Evolutionary conservation across 2,888 invertebrate genomes (phyloP), one percentile per base, ranked within the genome.

Genomic region (Clistopyga incitator): DNA sequence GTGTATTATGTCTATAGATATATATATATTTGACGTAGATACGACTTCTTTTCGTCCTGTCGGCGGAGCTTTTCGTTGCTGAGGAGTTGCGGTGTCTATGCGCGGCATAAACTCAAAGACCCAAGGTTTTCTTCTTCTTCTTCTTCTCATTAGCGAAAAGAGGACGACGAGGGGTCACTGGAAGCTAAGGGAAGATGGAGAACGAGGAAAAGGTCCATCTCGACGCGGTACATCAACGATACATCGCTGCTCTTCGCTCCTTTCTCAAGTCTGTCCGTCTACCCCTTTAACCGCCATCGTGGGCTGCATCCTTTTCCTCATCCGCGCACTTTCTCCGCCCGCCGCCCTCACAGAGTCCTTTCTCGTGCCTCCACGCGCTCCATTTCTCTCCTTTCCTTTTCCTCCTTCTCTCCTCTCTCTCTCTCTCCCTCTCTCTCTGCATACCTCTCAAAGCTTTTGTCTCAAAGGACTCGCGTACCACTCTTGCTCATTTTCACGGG

Each of bases 401-500:
- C 72, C 80, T n/a, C n/a, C n/a, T n/a, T n/a, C n/a, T n/a, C n/a
- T n/a, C n/a, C 72, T 76, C 56, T 56, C 25, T 6, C 29, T 29
- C 20, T 29, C 29, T 29, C 25, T 29, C 59, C 0, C 59, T 80
- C 56, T 68, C 45, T 78, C 61, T 42, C 25, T 45, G 20, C 52
- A 34, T 54, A 56, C 50, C 74, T 89, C 88, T 88, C 88, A 82
- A 85, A 86, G 88, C 91, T 90, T 90, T 90, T 90, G 91, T 92
- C 90, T 92, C 92, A 92, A 92, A 92, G 90, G 78, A 90, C 85
- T 88, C 88, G 86, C 54, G 42, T 72, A 74, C 38, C 47, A 77
- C 45, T 90, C 90, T 91, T 90, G 92, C 90, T 92, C 92, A 91
- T 92, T 92, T 92, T 84, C 88, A 85, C 86, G 88, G 84, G 79